Evolutionary conservation across 2,888 invertebrate species (phyloP).

Genomic region (Heliconius aoede): DNA sequence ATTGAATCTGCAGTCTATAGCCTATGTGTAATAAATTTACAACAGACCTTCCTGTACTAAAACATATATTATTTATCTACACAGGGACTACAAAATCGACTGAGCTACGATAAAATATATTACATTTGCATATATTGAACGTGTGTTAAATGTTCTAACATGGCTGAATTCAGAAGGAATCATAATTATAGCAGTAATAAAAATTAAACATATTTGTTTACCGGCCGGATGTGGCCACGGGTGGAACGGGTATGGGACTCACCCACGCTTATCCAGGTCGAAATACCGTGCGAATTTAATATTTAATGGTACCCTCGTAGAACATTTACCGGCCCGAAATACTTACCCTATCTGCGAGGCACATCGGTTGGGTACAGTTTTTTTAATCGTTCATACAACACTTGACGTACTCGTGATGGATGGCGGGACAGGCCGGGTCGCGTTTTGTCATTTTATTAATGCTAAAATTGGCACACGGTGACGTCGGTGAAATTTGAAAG

Average conservation of each 20-base stretch:
- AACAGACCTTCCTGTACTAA: not conserved
- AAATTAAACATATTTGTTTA: slow-evolving; percentile 72
- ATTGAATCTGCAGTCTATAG: not conserved
- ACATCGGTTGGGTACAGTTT: slow-evolving; percentile 72
- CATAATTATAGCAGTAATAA: slow-evolving; percentile 57
- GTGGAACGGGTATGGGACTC: slow-evolving; percentile 52
- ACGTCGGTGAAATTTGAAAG: slow-evolving; percentile 65
- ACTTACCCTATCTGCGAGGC: slow-evolving; percentile 53
- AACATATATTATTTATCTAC: slow-evolving; percentile 3
- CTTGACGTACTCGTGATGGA: slow-evolving; percentile 81
- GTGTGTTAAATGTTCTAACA: slow-evolving; percentile 29
- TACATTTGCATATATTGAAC: slow-evolving; percentile 14
- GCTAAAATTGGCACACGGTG: slow-evolving; percentile 81
- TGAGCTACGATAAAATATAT: not conserved
- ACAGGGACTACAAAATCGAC: slow-evolving; percentile 5
- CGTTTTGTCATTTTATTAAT: slow-evolving; percentile 84
- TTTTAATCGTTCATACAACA: slow-evolving; percentile 78
- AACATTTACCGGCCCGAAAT: slow-evolving; percentile 79
- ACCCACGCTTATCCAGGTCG: slow-evolving; percentile 70
- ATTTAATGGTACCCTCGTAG: slow-evolving; percentile 83
- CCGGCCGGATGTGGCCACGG: slow-evolving; percentile 69
- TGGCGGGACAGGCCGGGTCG: slow-evolving; percentile 70
- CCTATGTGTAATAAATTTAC: not conserved
- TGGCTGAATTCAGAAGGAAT: slow-evolving; percentile 45
- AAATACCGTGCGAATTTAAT: slow-evolving; percentile 83